phyloP scores from a whole-genome alignment of 2,797 vertebrate genomes.

The Oreonectes daqikongensis region DNA sequence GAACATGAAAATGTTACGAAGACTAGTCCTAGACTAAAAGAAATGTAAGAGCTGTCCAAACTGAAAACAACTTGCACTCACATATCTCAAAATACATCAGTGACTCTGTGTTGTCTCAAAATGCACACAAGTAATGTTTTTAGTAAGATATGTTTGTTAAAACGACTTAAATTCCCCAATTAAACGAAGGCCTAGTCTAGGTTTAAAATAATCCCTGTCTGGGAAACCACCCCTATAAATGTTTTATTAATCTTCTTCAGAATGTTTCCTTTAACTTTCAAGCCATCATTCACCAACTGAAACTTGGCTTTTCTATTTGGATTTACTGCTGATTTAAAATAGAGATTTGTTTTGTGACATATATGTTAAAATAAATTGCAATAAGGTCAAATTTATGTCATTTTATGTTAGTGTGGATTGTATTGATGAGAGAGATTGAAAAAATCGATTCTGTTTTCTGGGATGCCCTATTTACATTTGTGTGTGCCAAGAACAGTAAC shows the following conservation, averaged over 20 bases:
- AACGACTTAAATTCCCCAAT: no score
- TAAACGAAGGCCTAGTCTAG: no score
- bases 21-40: no score
- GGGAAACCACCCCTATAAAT: no score
- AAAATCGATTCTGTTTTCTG: conserved; percentile 24
- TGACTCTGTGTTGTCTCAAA: no score
- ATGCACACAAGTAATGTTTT: no score
- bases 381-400: not conserved
- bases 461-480: conserved; percentile 33
- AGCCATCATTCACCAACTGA: not conserved
- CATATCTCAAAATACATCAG: no score
- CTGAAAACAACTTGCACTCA: no score
- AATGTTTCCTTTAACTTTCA: not conserved
- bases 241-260: not conserved
- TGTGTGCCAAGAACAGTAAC: conserved; percentile 1
- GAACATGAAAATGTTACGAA: no score
- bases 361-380: not conserved
- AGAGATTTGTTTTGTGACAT: not conserved
- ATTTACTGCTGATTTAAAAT: not conserved
- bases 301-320: not conserved
- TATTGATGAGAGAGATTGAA: not conserved
- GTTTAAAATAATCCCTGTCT: no score
- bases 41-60: no score
- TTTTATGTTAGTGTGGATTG: not conserved
- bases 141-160: no score